Base-by-base conservation (phyloP, 2,113 vertebrate species). In the Pachyramphus minor region DNA sequence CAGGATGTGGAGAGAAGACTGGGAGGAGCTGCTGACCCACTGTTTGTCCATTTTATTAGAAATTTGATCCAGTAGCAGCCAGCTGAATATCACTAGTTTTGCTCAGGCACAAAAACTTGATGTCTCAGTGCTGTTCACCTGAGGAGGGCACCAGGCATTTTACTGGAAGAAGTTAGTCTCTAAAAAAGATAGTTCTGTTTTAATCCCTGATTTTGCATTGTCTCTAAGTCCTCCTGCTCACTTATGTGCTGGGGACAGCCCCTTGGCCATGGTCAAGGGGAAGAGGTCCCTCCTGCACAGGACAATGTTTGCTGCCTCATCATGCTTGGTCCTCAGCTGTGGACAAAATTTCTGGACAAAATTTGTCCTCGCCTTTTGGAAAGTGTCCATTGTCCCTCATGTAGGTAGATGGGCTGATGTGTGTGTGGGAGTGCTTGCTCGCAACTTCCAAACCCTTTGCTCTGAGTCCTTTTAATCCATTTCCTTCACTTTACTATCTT, bases 371-470 rank as follows among this genome's bases (percentile, higher is more conserved):
- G 3, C 14, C 28, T 71, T 37, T 31, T 13, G 35, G 24, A 30
- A 58, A 6, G 31, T 2, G 2, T 19, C 5, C 24, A 1, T 33
- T 42, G 37, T 9, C 20, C 22, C 22, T 41, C 24, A 4, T 1
- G 0, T 20, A 22, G 30, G 39, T 13, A 7, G 53, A 10, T 1
- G 3, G 21, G 25, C 15, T 47, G n/a, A 12, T 49, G 88, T 5
- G 31, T 14, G 6, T 20, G 11, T 52, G 14, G 47, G 9, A 71
- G 37, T 4, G 21, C 55, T 28, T 63, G 19, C 42, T 69, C 21
- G 35, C 37, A 2, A 2, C 23, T 47, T 28, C n/a, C 64, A 30
- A 41, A 74, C 7, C 7, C 27, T 66, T 58, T 58, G 3, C 11
- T 52, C 63, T 20, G 50, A 17, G 12, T 31, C 8, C 16, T 80